phyloP scores from a whole-genome alignment of 1,140 invertebrate species.

The Drosophila novamexicana region DNA sequence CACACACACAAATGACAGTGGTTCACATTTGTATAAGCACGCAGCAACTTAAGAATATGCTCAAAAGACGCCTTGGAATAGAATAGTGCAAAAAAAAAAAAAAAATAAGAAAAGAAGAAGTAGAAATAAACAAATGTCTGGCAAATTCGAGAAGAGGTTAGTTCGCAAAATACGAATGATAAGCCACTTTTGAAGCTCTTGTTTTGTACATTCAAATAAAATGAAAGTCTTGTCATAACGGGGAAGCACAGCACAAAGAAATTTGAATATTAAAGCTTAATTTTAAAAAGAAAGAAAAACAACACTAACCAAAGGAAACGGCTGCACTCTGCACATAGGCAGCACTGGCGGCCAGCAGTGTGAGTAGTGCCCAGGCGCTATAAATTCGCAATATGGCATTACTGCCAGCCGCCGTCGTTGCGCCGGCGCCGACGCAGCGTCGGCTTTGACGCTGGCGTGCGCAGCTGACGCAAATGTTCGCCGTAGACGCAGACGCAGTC shows the following conservation, averaged over 20 bases:
- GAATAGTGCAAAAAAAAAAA: conserved; percentile 23
- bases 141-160: background rate
- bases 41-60: conserved; percentile 9
- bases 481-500: conserved; percentile 8
- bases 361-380: conserved; percentile 52
- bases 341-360: conserved; percentile 59
- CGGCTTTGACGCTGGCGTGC: conserved; percentile 48
- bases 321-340: conserved; percentile 71
- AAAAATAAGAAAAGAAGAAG: background rate
- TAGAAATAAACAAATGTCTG: background rate
- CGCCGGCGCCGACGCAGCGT: conserved; percentile 40
- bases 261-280: background rate
- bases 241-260: background rate
- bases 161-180: background rate
- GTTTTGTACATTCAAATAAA: background rate
- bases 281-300: background rate
- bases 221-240: background rate
- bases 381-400: conserved; percentile 68
- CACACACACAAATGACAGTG: conserved; percentile 66
- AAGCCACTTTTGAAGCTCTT: background rate
- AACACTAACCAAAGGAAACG: conserved; percentile 69
- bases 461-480: conserved; percentile 62
- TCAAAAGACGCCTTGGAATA: conserved; percentile 15
- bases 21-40: conserved; percentile 51
- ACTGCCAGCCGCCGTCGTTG: conserved; percentile 39